Percentiles rank a stretch among this genome's conserved stretches.
Evolutionary conservation across 2,797 vertebrate species (phyloP).

Genomic region (Macropus fuliginosus): DNA sequence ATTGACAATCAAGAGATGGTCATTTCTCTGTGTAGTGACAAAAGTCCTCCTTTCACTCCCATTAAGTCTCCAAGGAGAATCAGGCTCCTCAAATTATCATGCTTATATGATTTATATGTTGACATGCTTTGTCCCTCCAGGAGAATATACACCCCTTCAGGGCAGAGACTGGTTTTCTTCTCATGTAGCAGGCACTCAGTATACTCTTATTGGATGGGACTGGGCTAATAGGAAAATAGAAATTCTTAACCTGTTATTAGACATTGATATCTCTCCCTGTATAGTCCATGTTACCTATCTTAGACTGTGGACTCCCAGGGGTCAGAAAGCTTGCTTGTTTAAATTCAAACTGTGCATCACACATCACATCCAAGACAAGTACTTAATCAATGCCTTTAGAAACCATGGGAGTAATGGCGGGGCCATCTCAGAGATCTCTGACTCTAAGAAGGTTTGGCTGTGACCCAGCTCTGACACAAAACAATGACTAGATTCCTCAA

Average conservation of each 20-base stretch:
- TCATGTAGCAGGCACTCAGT: not conserved
- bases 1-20: too few species aligned
- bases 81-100: not conserved
- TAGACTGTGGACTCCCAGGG: not conserved
- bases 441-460: not conserved
- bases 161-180: not conserved
- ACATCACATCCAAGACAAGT: not conserved
- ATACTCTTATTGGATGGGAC: not conserved
- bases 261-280: not conserved
- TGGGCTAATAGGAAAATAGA: not conserved
- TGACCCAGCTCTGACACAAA: not conserved
- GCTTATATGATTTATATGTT: not conserved
- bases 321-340: not conserved
- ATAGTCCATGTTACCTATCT: not conserved
- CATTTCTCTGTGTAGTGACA: not conserved
- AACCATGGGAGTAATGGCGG: not conserved
- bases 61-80: not conserved
- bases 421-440: not conserved
- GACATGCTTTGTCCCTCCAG: not conserved
- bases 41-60: not conserved
- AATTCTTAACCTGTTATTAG: not conserved
- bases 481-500: not conserved
- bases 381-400: not conserved
- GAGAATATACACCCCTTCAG: not conserved
- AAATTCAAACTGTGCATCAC: not conserved